phyloP scores from a whole-genome alignment of 64 coral and sea anemone genomes.

The Pachyseris speciosa region DNA sequence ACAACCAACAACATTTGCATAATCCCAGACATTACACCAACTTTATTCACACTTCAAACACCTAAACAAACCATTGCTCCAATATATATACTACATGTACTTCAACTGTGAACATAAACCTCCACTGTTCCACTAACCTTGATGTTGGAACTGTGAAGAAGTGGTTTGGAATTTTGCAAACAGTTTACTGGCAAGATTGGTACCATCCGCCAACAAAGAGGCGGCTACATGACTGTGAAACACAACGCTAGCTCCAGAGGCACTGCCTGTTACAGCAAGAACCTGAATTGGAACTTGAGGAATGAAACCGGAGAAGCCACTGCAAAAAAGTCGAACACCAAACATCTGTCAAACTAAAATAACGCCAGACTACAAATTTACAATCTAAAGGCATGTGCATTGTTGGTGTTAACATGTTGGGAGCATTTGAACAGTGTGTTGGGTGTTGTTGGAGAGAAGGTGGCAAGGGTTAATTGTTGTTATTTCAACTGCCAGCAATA shows the following conservation, averaged over 20 bases:
- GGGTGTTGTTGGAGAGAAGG: too few species aligned
- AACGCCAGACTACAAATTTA: too few species aligned
- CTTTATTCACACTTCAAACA: too few species aligned
- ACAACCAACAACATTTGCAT: background rate
- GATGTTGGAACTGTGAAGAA: constrained; percentile 90
- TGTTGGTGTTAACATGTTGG: too few species aligned
- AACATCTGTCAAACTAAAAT: background rate
- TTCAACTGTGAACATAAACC: background rate
- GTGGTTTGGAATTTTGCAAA: constrained; percentile 99
- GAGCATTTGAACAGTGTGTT: too few species aligned
- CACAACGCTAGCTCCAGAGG: constrained; percentile 96
- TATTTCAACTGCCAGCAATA: too few species aligned
- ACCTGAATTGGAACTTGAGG: constrained; percentile 96
- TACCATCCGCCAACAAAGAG: constrained; percentile 91
- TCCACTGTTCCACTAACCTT: constrained; percentile 50
- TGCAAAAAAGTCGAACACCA: constrained; percentile 37
- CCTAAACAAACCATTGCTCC: too few species aligned
- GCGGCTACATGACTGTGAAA: constrained; percentile 97
- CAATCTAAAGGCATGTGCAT: too few species aligned
- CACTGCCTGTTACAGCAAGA: constrained; percentile 91
- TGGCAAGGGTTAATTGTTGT: too few species aligned
- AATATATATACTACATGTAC: background rate
- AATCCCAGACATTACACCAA: too few species aligned
- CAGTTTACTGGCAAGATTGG: constrained; percentile 95
- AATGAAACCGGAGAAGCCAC: constrained; percentile 94